Percentiles rank a stretch among this genome's conserved stretches.
Evolutionary conservation across 1,140 invertebrate genomes (phyloP).

Genomic region (Nebria ingens): DNA sequence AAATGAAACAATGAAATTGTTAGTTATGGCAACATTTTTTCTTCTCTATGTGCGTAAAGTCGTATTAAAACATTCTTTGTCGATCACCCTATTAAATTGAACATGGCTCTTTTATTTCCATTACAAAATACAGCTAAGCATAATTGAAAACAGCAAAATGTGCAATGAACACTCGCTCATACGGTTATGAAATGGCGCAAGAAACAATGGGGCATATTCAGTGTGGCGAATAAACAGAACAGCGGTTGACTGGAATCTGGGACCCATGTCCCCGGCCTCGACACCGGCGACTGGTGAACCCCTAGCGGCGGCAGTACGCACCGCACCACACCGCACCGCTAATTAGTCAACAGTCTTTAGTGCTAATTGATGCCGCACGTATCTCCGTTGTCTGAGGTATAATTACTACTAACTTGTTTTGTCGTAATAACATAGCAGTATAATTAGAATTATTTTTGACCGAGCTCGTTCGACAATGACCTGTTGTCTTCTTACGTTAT

Average conservation of each 20-base stretch:
- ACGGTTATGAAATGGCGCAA: too few relatives aligned
- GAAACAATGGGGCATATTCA: too few relatives aligned
- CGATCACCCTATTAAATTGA: too few relatives aligned
- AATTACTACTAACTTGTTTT: slow-evolving; percentile 17
- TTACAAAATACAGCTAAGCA: too few relatives aligned
- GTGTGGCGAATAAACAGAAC: not conserved
- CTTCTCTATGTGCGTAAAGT: too few relatives aligned
- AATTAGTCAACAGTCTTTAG: slow-evolving; percentile 11
- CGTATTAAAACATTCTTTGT: too few relatives aligned
- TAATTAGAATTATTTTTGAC: slow-evolving; percentile 17
- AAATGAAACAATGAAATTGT: too few relatives aligned
- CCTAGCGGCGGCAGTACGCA: not conserved
- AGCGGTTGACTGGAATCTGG: not conserved
- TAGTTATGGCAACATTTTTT: too few relatives aligned
- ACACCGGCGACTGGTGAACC: not conserved
- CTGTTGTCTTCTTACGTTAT: not conserved
- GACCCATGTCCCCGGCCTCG: not conserved
- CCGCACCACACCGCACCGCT: not conserved
- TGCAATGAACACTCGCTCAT: too few relatives aligned
- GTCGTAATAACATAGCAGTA: slow-evolving; percentile 14
- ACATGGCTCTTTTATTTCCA: too few relatives aligned
- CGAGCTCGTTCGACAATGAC: slow-evolving; percentile 6
- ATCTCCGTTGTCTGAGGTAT: slow-evolving; percentile 15
- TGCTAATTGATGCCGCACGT: slow-evolving; percentile 15
- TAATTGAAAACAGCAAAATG: too few relatives aligned